phyloP scores from a whole-genome alignment of 2,113 vertebrate species.

The Aleadryas rufinucha region DNA sequence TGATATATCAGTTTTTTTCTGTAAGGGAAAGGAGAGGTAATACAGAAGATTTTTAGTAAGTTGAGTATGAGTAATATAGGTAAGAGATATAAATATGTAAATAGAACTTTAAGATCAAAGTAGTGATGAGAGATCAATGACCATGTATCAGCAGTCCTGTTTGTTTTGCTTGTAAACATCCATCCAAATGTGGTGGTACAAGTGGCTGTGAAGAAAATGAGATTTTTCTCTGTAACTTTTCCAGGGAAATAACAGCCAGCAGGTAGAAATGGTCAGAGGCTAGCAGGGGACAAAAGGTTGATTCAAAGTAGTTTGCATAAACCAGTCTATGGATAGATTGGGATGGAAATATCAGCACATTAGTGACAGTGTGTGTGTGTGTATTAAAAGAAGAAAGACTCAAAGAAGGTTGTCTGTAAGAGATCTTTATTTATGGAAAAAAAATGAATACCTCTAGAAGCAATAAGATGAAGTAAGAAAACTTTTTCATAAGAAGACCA shows the following conservation, averaged over 20 bases:
- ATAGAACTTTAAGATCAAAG: neutral
- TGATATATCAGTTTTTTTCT: neutral
- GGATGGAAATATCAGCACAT: neutral
- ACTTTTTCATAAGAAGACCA: neutral
- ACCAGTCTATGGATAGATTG: neutral
- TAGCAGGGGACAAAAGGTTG: neutral
- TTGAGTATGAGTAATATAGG: neutral
- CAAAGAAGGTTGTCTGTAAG: neutral
- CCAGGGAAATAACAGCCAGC: neutral
- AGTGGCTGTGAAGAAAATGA: neutral
- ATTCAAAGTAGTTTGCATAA: neutral
- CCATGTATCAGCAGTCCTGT: neutral
- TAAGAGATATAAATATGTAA: neutral
- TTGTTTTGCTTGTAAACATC: constrained; percentile 13
- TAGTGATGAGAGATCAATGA: neutral
- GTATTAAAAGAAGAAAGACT: neutral
- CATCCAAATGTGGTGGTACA: neutral
- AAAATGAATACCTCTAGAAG: neutral
- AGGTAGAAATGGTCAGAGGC: neutral
- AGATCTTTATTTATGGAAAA: neutral
- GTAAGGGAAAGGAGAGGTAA: neutral
- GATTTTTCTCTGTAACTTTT: neutral
- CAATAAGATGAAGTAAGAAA: neutral
- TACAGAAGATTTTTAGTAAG: neutral
- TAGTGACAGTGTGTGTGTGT: no score